Conservation (phyloP, 2,113 vertebrate species). For the Lepus timidus region DNA sequence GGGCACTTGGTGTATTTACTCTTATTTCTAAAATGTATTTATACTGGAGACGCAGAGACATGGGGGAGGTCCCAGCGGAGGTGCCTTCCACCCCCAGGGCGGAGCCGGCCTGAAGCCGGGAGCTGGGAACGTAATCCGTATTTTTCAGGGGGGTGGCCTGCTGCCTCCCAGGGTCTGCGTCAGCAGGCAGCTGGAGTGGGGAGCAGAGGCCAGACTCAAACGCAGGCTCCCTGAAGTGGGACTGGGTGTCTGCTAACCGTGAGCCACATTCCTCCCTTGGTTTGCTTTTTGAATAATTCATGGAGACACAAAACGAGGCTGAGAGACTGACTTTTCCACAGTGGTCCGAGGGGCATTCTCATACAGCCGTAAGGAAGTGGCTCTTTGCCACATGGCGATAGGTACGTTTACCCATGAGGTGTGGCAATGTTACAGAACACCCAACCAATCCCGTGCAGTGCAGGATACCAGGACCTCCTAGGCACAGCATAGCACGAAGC, state of each 20-base stretch:
- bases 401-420: background rate
- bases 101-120: too few species aligned
- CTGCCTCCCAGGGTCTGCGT: too few species aligned
- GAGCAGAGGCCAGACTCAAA: too few species aligned
- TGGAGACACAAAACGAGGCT: background rate
- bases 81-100: too few species aligned
- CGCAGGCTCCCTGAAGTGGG: too few species aligned
- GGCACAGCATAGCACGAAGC: background rate
- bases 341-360: background rate
- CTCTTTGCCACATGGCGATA: background rate
- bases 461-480: background rate
- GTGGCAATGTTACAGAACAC: background rate
- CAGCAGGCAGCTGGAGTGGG: too few species aligned
- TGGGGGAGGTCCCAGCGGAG: too few species aligned
- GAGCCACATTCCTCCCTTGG: background rate
- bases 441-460: background rate
- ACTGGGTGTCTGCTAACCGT: too few species aligned
- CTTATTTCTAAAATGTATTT: background rate
- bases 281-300: conserved; percentile 20
- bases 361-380: background rate
- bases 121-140: background rate
- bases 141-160: too few species aligned
- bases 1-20: background rate
- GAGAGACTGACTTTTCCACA: background rate
- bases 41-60: too few species aligned